phyloP scores from a whole-genome alignment of 2,113 vertebrate species.

The Geococcyx californianus region DNA sequence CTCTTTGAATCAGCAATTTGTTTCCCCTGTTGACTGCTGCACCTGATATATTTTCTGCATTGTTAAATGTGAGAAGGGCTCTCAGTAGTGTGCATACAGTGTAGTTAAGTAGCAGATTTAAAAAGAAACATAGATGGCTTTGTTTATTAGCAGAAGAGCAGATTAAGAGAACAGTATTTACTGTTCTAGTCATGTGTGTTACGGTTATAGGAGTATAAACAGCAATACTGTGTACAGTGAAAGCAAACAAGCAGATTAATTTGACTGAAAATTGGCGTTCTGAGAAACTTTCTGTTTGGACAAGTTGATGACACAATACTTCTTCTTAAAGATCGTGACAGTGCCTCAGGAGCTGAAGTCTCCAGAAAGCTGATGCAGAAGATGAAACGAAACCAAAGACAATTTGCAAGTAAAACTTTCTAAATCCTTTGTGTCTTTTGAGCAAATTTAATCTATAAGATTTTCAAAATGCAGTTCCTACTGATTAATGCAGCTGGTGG shows the following conservation, averaged over 20 bases:
- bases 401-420: neutral
- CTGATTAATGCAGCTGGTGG: neutral
- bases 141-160: neutral
- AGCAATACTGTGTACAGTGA: neutral
- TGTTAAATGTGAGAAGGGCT: neutral
- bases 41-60: neutral
- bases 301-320: neutral
- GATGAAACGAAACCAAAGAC: neutral
- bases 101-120: neutral
- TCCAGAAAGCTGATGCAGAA: neutral
- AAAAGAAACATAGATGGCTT: neutral
- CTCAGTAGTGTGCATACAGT: neutral
- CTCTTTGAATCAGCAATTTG: neutral
- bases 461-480: neutral
- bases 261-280: neutral
- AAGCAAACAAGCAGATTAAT: neutral
- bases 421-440: neutral
- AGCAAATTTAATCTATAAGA: neutral
- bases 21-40: neutral
- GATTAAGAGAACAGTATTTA: neutral
- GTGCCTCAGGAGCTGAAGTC: neutral
- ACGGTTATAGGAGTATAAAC: neutral
- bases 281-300: neutral
- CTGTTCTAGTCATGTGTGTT: neutral
- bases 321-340: neutral